Evolutionary conservation across 2,113 vertebrate genomes (phyloP).

Genomic region (Caranx ignobilis): DNA sequence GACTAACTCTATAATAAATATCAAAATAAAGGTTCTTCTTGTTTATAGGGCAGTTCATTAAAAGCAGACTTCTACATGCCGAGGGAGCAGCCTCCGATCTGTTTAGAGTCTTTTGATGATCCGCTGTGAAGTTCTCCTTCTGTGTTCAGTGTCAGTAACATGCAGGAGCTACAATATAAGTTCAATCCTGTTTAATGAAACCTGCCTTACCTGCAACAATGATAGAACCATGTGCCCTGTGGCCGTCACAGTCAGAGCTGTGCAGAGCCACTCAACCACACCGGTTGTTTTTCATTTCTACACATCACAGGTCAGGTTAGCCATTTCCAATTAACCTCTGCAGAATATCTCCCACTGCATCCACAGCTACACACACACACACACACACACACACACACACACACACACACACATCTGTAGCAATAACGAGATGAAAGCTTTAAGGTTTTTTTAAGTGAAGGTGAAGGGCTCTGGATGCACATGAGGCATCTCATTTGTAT

Average conservation of each 20-base stretch:
- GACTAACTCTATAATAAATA: constrained; percentile 6
- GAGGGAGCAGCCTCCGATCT: constrained; percentile 1
- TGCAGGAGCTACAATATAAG: background rate
- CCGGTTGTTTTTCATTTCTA: background rate
- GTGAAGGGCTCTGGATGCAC: no score
- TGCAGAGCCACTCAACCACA: background rate
- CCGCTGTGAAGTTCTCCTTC: background rate
- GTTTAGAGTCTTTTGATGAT: constrained; percentile 4
- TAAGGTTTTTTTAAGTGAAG: no score
- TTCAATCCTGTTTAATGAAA: constrained; percentile 1
- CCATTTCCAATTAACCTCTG: constrained; percentile 7
- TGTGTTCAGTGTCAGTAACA: background rate
- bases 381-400: no score
- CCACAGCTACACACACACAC: no score
- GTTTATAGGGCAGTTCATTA: background rate
- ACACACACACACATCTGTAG: no score
- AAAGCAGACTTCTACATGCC: constrained; percentile 1
- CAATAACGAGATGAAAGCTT: no score
- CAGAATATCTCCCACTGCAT: background rate
- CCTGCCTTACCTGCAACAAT: background rate
- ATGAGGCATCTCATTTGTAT: no score
- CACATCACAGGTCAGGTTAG: constrained; percentile 5
- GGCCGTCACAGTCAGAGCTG: background rate
- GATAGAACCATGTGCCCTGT: background rate
- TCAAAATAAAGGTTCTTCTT: background rate